These are phyloP conservation scores for Tricholauxania praeusta DNA, from an alignment of 2,888 invertebrate species.

Conservation along the genomic window DNA sequence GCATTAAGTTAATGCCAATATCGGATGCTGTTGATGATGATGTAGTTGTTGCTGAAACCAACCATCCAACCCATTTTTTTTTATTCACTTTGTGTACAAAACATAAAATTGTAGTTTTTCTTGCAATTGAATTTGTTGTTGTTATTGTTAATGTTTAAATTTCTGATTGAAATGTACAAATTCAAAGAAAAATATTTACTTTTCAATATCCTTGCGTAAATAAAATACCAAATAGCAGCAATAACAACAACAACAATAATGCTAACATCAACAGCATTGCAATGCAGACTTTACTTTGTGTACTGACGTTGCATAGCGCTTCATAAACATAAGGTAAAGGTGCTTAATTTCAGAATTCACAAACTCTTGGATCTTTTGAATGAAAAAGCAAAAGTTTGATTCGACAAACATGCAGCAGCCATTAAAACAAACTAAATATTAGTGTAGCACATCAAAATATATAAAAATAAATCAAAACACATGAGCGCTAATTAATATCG, in stretches of 20 bases:
- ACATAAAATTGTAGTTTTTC: background rate
- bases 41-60: background rate
- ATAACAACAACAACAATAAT: constrained; percentile 3
- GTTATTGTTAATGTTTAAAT: constrained; percentile 31
- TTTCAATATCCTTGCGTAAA: constrained; percentile 42
- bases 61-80: background rate
- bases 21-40: constrained; percentile 28
- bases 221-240: constrained; percentile 23
- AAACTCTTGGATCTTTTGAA: too few species aligned
- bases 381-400: too few species aligned
- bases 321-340: background rate
- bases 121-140: constrained; percentile 20
- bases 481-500: too few species aligned
- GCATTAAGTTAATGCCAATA: constrained; percentile 58
- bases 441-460: too few species aligned
- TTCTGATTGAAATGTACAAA: constrained; percentile 45
- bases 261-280: background rate
- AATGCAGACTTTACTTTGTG: constrained; percentile 9
- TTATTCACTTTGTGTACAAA: too few species aligned
- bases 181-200: constrained; percentile 44
- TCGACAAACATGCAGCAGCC: too few species aligned
- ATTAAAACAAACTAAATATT: too few species aligned
- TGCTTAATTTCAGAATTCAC: too few species aligned
- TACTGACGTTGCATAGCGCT: background rate
- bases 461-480: too few species aligned